A percentile compares a stretch with the other conserved stretches of the same genome.
Evolutionary conservation across 2,797 vertebrate species (phyloP).

Genomic region (Passerculus sandwichensis): DNA sequence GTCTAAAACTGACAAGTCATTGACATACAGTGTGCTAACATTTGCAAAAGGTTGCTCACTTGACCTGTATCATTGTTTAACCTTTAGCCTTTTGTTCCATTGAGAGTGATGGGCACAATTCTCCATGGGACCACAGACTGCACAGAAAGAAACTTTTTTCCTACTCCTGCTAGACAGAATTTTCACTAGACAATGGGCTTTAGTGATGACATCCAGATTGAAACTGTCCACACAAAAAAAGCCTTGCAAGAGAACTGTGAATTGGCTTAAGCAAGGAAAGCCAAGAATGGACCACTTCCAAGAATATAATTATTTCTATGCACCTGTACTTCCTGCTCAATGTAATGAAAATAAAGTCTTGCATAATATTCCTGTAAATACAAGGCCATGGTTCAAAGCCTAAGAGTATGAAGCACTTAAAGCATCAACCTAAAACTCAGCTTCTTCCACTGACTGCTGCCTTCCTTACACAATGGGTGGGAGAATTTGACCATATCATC

Average conservation of each 20-base stretch:
- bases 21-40: constrained; percentile 27
- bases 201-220: background rate
- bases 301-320: background rate
- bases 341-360: background rate
- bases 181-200: background rate
- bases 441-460: background rate
- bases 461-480: background rate
- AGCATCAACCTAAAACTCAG: background rate
- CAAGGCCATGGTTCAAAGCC: background rate
- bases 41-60: constrained; percentile 49
- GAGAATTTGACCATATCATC: background rate
- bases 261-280: background rate
- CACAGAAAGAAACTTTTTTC: background rate
- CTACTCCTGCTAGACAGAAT: background rate
- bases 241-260: background rate
- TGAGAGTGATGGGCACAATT: constrained; percentile 16
- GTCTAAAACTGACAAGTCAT: constrained; percentile 55
- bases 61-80: constrained; percentile 50
- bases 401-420: background rate
- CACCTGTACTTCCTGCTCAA: background rate
- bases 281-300: background rate
- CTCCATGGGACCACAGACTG: background rate
- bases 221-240: background rate
- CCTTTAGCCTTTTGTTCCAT: constrained; percentile 44
- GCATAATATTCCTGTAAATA: background rate